Conservation (phyloP, 2,888 invertebrate species). For the Sphaeridia pumilis region DNA sequence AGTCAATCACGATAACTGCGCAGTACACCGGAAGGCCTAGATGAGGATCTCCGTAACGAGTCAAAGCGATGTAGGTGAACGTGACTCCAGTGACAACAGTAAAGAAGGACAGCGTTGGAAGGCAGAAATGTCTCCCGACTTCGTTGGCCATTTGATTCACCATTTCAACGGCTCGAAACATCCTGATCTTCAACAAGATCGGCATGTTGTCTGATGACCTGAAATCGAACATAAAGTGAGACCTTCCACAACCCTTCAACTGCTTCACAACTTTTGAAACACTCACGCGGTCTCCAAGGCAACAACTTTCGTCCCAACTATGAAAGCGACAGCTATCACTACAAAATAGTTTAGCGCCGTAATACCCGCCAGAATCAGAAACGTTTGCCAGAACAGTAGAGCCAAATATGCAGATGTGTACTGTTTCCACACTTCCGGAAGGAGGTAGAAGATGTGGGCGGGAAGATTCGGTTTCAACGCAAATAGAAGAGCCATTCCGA, state of each 20-base stretch:
- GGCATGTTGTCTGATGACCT: too few species aligned
- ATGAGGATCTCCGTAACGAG: background rate
- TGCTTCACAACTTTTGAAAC: too few species aligned
- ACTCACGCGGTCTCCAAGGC: too few species aligned
- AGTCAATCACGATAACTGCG: background rate
- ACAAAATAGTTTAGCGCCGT: background rate
- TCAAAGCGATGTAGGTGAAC: background rate
- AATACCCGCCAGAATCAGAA: background rate
- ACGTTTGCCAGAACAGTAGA: background rate
- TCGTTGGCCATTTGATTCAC: background rate
- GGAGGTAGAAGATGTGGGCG: background rate
- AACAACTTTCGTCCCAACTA: background rate
- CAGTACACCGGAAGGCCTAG: background rate
- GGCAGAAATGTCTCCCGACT: background rate
- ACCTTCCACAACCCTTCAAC: too few species aligned
- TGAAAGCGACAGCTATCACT: background rate
- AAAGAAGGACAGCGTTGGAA: background rate
- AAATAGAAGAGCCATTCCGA: background rate
- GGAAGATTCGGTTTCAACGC: background rate
- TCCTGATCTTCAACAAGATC: background rate
- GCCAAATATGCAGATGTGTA: background rate
- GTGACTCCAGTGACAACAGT: background rate
- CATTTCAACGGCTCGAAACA: background rate
- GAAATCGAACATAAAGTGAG: too few species aligned
- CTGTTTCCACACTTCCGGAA: slow-evolving; percentile 1